Base-by-base conservation (phyloP, 2,888 invertebrate genomes). In the Branchellion lobata region DNA sequence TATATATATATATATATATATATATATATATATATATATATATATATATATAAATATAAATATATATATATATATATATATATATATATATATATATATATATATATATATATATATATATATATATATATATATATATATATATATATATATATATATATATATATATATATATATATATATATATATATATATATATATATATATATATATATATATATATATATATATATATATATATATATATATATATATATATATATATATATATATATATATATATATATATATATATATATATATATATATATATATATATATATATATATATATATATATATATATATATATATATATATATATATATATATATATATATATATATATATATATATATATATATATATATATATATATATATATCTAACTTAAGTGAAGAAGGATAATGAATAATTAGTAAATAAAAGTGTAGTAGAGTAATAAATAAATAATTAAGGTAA, bases 281-380 rank as follows among this genome's bases (percentile, higher is more conserved):
- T n/a, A n/a, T n/a, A n/a, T n/a, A n/a, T n/a, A n/a, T n/a, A n/a
- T n/a, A n/a, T n/a, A n/a, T n/a, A n/a, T n/a, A n/a, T n/a, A n/a
- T n/a, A n/a, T n/a, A n/a, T n/a, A n/a, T n/a, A n/a, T n/a, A n/a
- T n/a, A n/a, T n/a, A n/a, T n/a, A n/a, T n/a, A n/a, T n/a, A n/a
- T n/a, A n/a, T n/a, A n/a, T n/a, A n/a, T n/a, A n/a, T 31, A 31
- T 71, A 57, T 11, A 33, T 77, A 57, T 14, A 77, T 29, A 53
- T 21, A 34, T 31, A 21, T 31, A 61, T 33, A 71, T 71, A 8
- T 27, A 71, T 33, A 71, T 71, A 3, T 33, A 77, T 40, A 31
- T 14, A 65, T 29, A 65, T 61, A 77, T 0, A 65, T 77, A 77
- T 77, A 77, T 77, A 77, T 57, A 77, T 18, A 14, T 31, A 77